These are phyloP conservation scores for Seira musarum DNA, from an alignment of 2,888 invertebrate genomes.

Conservation along the genomic window DNA sequence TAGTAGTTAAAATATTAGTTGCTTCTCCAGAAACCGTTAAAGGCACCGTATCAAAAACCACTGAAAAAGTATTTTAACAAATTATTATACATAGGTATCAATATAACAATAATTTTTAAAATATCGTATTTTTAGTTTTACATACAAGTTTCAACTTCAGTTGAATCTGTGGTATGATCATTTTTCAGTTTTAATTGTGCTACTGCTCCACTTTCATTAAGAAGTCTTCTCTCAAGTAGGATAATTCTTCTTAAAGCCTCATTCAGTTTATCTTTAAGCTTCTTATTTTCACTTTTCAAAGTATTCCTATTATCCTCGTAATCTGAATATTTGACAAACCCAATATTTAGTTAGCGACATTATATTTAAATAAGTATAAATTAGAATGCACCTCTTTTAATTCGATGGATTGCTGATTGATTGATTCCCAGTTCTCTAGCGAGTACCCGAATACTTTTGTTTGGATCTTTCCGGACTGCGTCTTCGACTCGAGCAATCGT, in stretches of 20 bases:
- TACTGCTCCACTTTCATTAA: background rate
- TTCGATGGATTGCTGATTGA: constrained; percentile 66
- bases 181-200: background rate
- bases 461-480: constrained; percentile 64
- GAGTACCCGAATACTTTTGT: constrained; percentile 62
- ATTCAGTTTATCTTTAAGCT: constrained; percentile 59
- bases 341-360: too few species aligned
- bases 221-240: constrained; percentile 32
- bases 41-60: background rate
- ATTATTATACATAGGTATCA: too few species aligned
- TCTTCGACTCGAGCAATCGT: constrained; percentile 64
- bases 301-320: constrained; percentile 57
- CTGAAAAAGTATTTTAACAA: background rate
- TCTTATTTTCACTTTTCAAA: constrained; percentile 61
- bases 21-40: background rate
- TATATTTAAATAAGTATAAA: background rate
- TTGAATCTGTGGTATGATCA: too few species aligned
- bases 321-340: constrained; percentile 34
- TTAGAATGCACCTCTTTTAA: constrained; percentile 66
- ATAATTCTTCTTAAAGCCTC: constrained; percentile 48
- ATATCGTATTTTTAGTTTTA: too few species aligned
- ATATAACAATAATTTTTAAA: too few species aligned
- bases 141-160: too few species aligned
- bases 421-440: constrained; percentile 65
- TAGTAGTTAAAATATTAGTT: background rate